A percentile compares a stretch with the other conserved stretches of the same genome.
phyloP scores from a whole-genome alignment of 2,888 invertebrate species.

The Drosophila maculinotata region DNA sequence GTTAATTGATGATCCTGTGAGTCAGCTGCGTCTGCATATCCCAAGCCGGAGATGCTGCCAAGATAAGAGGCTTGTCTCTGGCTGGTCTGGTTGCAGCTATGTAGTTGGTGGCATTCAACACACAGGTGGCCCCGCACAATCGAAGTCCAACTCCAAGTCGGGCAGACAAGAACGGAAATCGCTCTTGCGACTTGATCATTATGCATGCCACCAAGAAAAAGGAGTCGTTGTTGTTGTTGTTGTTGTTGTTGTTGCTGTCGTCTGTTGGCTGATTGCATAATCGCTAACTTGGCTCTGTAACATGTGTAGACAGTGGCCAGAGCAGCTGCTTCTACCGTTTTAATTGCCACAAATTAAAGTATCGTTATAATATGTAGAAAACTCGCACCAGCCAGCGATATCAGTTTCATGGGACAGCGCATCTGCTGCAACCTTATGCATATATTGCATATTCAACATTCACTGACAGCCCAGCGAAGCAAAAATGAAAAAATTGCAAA shows the following conservation, averaged over 20 bases:
- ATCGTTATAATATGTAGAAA: slow-evolving; percentile 72
- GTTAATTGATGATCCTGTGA: slow-evolving; percentile 36
- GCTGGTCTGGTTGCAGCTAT: slow-evolving; percentile 10
- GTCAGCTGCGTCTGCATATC: slow-evolving; percentile 42
- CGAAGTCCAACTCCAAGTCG: slow-evolving; percentile 55
- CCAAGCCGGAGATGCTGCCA: slow-evolving; percentile 18
- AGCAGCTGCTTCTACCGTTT: slow-evolving; percentile 60
- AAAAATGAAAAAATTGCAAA: slow-evolving; percentile 53
- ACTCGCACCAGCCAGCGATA: slow-evolving; percentile 44
- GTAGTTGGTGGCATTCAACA: slow-evolving; percentile 1
- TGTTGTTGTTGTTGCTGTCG: slow-evolving; percentile 30
- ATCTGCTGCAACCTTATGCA: slow-evolving; percentile 26
- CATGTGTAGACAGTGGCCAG: slow-evolving; percentile 22
- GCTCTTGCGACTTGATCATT: slow-evolving; percentile 64
- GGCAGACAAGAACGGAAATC: slow-evolving; percentile 68
- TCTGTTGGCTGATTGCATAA: slow-evolving; percentile 59
- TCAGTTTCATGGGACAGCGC: slow-evolving; percentile 44
- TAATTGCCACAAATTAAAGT: slow-evolving; percentile 75
- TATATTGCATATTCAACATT: slow-evolving; percentile 50
- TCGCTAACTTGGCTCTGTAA: slow-evolving; percentile 39
- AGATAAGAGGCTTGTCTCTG: slow-evolving; percentile 24
- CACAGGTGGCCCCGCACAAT: slow-evolving; percentile 63
- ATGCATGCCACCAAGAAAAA: slow-evolving; percentile 67
- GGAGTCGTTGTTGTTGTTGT: slow-evolving; percentile 16
- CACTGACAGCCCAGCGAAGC: slow-evolving; percentile 45